Percentiles rank a stretch among this genome's conserved stretches.
phyloP scores from a whole-genome alignment of 2,797 vertebrate species.

The Borostomias antarcticus region DNA sequence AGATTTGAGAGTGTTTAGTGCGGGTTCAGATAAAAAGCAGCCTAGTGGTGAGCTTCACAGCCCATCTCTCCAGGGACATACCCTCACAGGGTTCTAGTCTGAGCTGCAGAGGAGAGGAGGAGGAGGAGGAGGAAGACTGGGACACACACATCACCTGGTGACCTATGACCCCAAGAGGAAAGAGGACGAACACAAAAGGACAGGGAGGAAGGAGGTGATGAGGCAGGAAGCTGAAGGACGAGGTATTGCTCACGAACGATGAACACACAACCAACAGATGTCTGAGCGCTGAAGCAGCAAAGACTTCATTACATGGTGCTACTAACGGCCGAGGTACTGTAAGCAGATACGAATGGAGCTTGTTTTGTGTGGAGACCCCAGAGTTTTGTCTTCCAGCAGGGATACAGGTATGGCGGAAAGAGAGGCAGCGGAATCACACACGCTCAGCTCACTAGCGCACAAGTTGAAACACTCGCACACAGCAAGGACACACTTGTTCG shows the following conservation, averaged over 20 bases:
- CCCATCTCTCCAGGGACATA: conserved; percentile 43
- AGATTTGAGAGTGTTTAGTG: conserved; percentile 32
- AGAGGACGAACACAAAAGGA: conserved; percentile 40
- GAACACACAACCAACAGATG: conserved; percentile 22
- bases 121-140: conserved; percentile 48
- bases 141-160: conserved; percentile 52
- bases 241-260: conserved; percentile 27
- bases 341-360: neutral
- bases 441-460: too few relatives aligned
- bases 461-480: conserved; percentile 28
- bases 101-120: too few relatives aligned
- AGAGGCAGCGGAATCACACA: too few relatives aligned
- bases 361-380: too few relatives aligned
- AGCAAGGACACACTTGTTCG: neutral
- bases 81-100: conserved; percentile 43
- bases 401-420: neutral
- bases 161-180: conserved; percentile 63
- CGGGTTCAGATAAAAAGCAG: conserved; percentile 43
- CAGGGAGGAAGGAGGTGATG: conserved; percentile 44
- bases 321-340: too few relatives aligned
- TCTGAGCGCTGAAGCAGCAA: neutral
- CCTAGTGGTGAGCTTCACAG: conserved; percentile 31
- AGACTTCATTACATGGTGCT: neutral
- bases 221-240: conserved; percentile 38
- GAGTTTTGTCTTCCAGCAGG: neutral